Base-by-base conservation (phyloP, 1,140 invertebrate species). In the Brachionus koreanus region DNA sequence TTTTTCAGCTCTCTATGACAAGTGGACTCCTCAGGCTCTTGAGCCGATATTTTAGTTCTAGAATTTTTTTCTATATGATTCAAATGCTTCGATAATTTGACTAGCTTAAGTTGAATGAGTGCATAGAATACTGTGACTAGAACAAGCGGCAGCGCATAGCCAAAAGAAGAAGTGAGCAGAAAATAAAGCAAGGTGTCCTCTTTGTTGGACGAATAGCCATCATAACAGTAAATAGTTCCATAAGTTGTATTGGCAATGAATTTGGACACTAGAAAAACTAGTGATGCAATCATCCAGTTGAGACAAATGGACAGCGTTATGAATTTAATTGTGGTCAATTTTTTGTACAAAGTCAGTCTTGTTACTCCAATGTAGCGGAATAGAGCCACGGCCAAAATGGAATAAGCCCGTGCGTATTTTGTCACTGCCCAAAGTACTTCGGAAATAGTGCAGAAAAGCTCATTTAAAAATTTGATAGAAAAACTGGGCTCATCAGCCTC, bases 181-280 rank as follows among this genome's bases (percentile, higher is more conserved):
- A 46, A 74, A 74, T 74, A 74, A 29, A 74, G 39, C 12, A 74
- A 25, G n/a, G 23, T 74, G 1, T 74, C 16, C 5, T 25, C 19
- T 16, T 19, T 25, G 43, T 46, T 25, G 3, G 37, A 16, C n/a
- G 69, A 74, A 5, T 74, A 46, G 19, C 69, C 69, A 74, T 74
- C 69, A 12, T 74, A 74, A 16, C 69, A 74, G 29, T 74, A 74
- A 39, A 74, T 74, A n/a, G 16, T 29, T 46, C 69, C 69, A 43
- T 43, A 13, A 6, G 37, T 43, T 25, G 69, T 74, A 25, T 74
- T 23, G 23, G 42, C 10, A 13, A 19, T n/a, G 16, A 19, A 74
- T 74, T 74, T 74, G 6, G 39, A 29, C 5, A 74, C n/a, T 49
- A 74, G 43, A 74, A 74, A 74, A 9, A 74, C 23, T 2, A 23